Evolutionary conservation across 1,140 invertebrate genomes (phyloP), one percentile per base, ranked within the genome.

Genomic region (Laupala kohalensis): DNA sequence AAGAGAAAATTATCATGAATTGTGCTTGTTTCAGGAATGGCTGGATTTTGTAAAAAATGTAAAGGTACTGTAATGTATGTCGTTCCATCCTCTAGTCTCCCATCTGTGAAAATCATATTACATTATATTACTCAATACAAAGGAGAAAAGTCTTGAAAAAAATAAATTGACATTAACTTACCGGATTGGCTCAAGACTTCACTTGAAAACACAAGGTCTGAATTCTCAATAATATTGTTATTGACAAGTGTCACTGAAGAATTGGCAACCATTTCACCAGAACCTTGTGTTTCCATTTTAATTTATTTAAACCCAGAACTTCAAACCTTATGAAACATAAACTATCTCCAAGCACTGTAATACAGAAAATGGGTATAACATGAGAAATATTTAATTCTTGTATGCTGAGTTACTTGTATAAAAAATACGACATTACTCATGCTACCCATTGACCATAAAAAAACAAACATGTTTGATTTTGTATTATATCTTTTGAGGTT

Each of bases 61-160:
- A 73, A 30, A 9, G 71, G 71, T 67, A 72, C 24, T 27, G 71
- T 72, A 13, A 72, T 27, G 15, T 67, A 72, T 26, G 71, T 30
- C 19, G 64, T 68, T 24, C 30, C 29, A 53, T 68, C 67, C 24
- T 68, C 67, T 23, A 72, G 6, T 3, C 25, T 27, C 12, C n/a
- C 12, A 28, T 72, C 71, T 72, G 65, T 29, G 29, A 37, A 25
- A 25, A 4, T 27, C 15, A 28, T 25, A 1, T 70, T 62, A 70
- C 12, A n/a, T n/a, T n/a, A 66, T 13, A 66, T 2, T 1, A 66
- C 12, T 25, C 26, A 2, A 53, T 53, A 13, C 37, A 53, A 53
- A 19, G 9, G 9, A 53, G 37, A 53, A 15, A 37, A 37, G n/a
- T n/a, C n/a, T n/a, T 13, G 13, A 66, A 25, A 27, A 4, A 66